A percentile compares a stretch with the other conserved stretches of the same genome.
Conservation (phyloP, 2,888 invertebrate genomes). For the Protonemura montana region DNA sequence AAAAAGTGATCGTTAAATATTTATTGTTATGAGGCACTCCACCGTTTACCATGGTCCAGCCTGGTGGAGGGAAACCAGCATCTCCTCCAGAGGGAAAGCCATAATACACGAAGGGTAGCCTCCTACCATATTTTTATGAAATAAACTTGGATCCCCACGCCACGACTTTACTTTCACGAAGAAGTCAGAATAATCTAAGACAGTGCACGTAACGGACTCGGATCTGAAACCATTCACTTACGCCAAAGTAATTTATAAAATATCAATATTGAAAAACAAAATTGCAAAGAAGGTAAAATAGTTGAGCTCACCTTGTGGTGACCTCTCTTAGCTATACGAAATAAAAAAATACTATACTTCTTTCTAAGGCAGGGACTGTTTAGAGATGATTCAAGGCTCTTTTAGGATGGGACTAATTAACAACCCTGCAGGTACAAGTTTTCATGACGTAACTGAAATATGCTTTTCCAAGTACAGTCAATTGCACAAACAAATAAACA, state of each 20-base stretch:
- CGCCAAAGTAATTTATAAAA: background rate
- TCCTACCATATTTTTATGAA: background rate
- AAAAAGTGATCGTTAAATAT: constrained; percentile 29
- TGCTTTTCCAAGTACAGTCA: constrained; percentile 37
- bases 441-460: constrained; percentile 32
- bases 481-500: constrained; percentile 37
- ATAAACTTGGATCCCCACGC: background rate
- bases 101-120: background rate
- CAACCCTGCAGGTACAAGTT: constrained; percentile 31
- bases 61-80: background rate
- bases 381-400: background rate
- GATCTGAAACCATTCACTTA: background rate
- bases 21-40: constrained; percentile 23
- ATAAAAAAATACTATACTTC: background rate
- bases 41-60: constrained; percentile 1
- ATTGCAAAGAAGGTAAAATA: too few species aligned
- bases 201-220: background rate
- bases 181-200: background rate
- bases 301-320: too few species aligned
- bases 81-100: background rate
- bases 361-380: background rate
- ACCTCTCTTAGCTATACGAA: too few species aligned
- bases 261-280: background rate
- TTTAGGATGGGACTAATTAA: background rate
- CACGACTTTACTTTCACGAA: background rate